These are phyloP conservation scores for Chymomyza costata DNA, from an alignment of 1,140 invertebrate genomes.

Conservation along the genomic window DNA sequence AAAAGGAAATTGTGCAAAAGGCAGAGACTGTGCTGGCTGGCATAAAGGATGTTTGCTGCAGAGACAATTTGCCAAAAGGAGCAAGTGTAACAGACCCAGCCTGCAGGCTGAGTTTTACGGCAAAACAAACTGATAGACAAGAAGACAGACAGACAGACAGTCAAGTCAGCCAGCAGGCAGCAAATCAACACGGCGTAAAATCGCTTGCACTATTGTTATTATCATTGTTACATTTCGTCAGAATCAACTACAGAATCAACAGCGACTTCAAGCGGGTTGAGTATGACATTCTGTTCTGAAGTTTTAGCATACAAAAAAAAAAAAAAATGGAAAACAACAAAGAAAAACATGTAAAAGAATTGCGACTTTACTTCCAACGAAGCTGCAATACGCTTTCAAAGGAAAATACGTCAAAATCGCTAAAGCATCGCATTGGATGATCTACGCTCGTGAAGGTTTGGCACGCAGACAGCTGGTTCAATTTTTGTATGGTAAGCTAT, in stretches of 20 bases:
- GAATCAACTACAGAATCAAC: no score
- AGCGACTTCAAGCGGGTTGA: not conserved
- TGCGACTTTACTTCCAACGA: no score
- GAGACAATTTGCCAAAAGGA: constrained; percentile 1
- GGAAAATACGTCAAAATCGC: no score
- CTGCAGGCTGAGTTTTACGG: constrained; percentile 1
- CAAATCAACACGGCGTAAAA: constrained; percentile 73
- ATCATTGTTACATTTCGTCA: constrained; percentile 60
- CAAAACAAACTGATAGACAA: no score
- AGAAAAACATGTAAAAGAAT: no score
- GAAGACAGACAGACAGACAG: not conserved
- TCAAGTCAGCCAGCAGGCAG: constrained; percentile 21
- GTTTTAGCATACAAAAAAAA: constrained; percentile 33
- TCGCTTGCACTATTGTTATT: constrained; percentile 59
- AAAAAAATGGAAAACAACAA: constrained; percentile 7
- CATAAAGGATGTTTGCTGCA: constrained; percentile 45
- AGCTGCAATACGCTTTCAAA: no score
- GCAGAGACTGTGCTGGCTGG: no score
- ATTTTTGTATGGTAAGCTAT: no score
- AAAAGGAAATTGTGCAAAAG: constrained; percentile 66
- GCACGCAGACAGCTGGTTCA: no score
- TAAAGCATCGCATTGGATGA: no score
- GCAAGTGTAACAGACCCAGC: not conserved
- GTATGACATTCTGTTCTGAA: no score
- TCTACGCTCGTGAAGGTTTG: no score